Conservation (phyloP, 2,888 invertebrate species). For the Mythimna ferrago region DNA sequence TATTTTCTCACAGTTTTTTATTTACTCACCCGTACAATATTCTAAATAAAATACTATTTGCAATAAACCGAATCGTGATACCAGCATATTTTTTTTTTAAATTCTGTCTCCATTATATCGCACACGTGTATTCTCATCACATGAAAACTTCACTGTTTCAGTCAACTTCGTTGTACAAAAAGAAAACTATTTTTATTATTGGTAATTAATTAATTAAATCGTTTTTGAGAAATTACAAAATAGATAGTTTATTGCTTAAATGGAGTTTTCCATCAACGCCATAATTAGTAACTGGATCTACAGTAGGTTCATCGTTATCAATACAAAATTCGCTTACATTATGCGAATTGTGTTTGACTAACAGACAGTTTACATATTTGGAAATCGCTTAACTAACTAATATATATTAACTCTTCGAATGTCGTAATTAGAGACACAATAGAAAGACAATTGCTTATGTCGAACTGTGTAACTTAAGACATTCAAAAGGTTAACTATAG, state of each 20-base stretch:
- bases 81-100: not conserved
- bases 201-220: no score
- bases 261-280: conserved; percentile 12
- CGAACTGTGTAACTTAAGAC: no score
- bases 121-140: conserved; percentile 18
- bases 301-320: conserved; percentile 13
- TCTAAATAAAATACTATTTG: not conserved
- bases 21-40: not conserved
- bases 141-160: not conserved
- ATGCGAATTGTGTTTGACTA: conserved; percentile 23
- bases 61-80: not conserved
- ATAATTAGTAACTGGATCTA: not conserved
- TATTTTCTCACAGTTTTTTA: not conserved
- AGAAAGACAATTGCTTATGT: no score
- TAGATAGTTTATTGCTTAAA: not conserved
- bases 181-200: no score
- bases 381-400: no score
- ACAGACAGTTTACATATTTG: no score
- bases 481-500: no score
- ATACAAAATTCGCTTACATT: conserved; percentile 53
- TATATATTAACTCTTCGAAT: no score
- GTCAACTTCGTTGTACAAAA: no score
- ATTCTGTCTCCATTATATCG: not conserved
- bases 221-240: not conserved
- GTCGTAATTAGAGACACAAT: no score